Conservation (phyloP, 2,888 invertebrate species). For the Euzetes globulus region DNA sequence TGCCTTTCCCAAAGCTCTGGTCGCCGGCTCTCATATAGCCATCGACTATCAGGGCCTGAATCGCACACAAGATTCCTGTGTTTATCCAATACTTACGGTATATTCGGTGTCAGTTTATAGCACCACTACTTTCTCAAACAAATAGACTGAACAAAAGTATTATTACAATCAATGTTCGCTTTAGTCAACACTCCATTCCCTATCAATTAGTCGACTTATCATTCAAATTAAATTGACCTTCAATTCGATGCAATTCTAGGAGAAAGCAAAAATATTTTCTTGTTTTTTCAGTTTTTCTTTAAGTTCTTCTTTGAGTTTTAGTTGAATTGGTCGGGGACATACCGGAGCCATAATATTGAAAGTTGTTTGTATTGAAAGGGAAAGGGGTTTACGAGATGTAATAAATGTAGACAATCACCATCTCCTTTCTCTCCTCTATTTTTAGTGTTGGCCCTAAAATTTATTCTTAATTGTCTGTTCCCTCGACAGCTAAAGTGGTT, state of each 20-base stretch:
- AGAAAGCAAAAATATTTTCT: too few relatives aligned
- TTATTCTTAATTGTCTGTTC: not conserved
- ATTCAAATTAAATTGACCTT: too few relatives aligned
- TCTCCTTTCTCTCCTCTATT: not conserved
- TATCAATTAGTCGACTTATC: not conserved
- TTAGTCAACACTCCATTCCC: not conserved
- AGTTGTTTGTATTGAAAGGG: constrained; percentile 2
- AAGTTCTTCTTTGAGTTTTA: too few relatives aligned
- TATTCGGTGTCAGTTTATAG: not conserved
- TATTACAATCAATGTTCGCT: not conserved
- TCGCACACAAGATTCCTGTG: not conserved
- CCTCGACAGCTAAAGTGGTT: constrained; percentile 24
- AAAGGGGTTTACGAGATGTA: constrained; percentile 17
- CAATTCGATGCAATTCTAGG: too few relatives aligned
- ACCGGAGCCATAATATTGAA: not conserved
- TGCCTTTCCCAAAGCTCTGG: not conserved
- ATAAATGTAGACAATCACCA: constrained; percentile 10
- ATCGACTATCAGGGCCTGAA: not conserved
- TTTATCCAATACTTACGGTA: constrained; percentile 20
- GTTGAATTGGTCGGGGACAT: too few relatives aligned
- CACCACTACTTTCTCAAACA: constrained; percentile 6
- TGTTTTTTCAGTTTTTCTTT: too few relatives aligned
- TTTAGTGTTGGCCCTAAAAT: not conserved
- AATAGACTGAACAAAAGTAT: not conserved
- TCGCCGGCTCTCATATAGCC: not conserved